Evolutionary conservation across 2,888 invertebrate species (phyloP).

Genomic region (Petrolisthes manimaculis): DNA sequence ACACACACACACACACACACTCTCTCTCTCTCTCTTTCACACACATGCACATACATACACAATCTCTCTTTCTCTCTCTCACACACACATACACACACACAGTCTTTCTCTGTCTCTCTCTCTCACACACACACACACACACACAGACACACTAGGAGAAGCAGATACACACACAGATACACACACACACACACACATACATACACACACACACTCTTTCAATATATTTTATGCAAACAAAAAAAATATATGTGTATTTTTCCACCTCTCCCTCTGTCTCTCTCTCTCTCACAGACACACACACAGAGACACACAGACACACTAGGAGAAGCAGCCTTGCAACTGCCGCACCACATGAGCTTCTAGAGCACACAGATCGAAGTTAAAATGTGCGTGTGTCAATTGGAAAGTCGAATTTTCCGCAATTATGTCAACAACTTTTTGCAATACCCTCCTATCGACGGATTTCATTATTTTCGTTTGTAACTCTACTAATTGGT

Average conservation of each 20-base stretch:
- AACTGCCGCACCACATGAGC: conserved; percentile 50
- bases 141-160: too few species aligned
- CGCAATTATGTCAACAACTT: conserved; percentile 58
- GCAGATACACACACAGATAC: too few species aligned
- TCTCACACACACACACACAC: too few species aligned
- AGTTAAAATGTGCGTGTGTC: conserved; percentile 51
- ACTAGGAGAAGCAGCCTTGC: conserved; percentile 56
- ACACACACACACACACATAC: not conserved
- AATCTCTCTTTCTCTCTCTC: not conserved
- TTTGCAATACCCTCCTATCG: conserved; percentile 42
- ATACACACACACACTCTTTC: too few species aligned
- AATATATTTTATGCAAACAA: not conserved
- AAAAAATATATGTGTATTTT: not conserved
- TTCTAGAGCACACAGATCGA: conserved; percentile 52
- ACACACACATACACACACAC: too few species aligned
- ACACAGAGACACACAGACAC: not conserved
- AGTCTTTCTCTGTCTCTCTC: too few species aligned
- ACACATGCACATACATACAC: not conserved
- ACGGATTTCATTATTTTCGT: conserved; percentile 43
- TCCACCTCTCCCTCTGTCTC: conserved; percentile 9
- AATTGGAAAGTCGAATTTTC: conserved; percentile 41
- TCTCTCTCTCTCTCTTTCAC: too few species aligned
- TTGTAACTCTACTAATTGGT: conserved; percentile 43
- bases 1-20: too few species aligned
- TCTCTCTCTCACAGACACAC: not conserved